Base-by-base conservation (phyloP, 1,140 invertebrate genomes). In the Drosophila persimilis region DNA sequence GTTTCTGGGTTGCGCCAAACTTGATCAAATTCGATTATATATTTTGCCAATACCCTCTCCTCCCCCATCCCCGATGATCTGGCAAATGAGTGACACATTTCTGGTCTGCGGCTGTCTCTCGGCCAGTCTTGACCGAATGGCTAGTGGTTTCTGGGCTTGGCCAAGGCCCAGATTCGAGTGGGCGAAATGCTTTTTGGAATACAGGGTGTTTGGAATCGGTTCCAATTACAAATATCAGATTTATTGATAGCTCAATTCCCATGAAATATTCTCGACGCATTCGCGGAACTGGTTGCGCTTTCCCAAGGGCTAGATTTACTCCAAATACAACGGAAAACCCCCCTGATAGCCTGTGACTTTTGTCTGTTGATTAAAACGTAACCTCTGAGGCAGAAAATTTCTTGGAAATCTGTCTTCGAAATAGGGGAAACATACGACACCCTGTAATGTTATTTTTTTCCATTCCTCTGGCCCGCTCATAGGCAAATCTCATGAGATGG, bases 21-120 rank as follows among this genome's bases (percentile, higher is more conserved):
- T 73, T 69, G 63, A 62, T 81, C 69, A 58, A 76, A 81, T 81
- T 81, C 73, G 77, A 80, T 80, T 80, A 77, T 48, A 69, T 67
- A 67, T 67, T 58, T 74, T 80, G 70, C 60, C 77, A 78, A 70
- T 70, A 73, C 55, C 43, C 56, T 47, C 41, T 20, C 13, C 13
- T n/a, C 26, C 13, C 11, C 17, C 44, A n/a, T 3, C 15, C 1
- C 29, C 24, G 0, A 4, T 5, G 35, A 39, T 11, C 35, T 39
- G 51, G 29, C 51, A n/a, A 22, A 8, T 17, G 44, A 50, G 39
- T 73, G 66, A 69, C 66, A 69, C 66, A 69, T 48, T 70, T 57
- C 45, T 55, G 63, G 50, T 65, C 47, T 52, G 17, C 31, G 24
- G 41, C 1, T 13, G 35, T 13, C 24, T 26, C 24, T 5, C 24